Evolutionary conservation across 2,113 vertebrate genomes (phyloP), one percentile per base, ranked within the genome.

Genomic region (Lamprotornis superbus): DNA sequence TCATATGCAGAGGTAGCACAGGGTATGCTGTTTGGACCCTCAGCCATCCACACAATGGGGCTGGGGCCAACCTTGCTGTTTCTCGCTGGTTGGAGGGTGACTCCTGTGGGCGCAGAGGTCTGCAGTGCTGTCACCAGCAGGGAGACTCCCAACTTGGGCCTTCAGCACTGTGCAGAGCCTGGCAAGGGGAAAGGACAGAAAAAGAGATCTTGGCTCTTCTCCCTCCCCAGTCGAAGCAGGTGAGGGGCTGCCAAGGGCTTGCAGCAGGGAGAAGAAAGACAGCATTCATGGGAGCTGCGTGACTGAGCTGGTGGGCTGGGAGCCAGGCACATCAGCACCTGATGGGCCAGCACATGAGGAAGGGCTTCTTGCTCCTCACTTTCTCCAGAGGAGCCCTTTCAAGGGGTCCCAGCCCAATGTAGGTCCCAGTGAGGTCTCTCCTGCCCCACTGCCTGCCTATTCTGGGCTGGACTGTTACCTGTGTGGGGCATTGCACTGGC

Each of bases 261-360:
- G 52, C 13, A 3, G 92, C 40, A 20, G 35, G 27, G 87, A 95
- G 91, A 96, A 97, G 91, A 95, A 95, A 93, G 93, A 6, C 74
- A 0, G 67, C 7, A 2, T 97, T 96, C 71, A 96, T 91, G 75
- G 63, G 84, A 94, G 63, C 87, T 76, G 87, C 2, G 2, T 11
- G n/a, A 83, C 83, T 93, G 4, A 78, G 91, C 65, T 49, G 56
- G 69, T 2, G 82, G 94, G 94, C 87, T 42, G 42, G 23, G 28
- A 84, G 95, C 95, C 96, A 95, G 87, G 84, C 95, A 94, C 59
- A 63, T 96, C 90, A 55, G 90, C 96, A 94, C 90, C 86, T 90
- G 88, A 86, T 85, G 95, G 83, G 68, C 79, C 75, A 74, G 90
- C 71, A 69, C 3, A 69, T 0, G 0, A 15, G 52, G 52, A 60